Evolutionary conservation across 2,797 vertebrate species (phyloP).

Genomic region (Falco naumanni): DNA sequence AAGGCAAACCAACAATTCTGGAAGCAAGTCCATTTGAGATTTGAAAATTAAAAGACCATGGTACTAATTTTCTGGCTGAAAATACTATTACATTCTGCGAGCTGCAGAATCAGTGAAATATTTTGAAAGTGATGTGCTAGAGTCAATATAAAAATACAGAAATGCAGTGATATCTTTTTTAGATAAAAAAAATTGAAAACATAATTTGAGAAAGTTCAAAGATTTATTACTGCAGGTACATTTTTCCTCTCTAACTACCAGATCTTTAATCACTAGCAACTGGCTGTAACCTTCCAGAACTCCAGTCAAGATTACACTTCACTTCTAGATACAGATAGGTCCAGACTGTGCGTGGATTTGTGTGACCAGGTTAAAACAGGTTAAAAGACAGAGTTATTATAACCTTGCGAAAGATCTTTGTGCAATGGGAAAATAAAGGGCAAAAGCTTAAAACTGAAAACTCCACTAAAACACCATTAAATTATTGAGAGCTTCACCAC

Average conservation of each 20-base stretch:
- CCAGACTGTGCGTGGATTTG: neutral
- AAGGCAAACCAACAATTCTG: neutral
- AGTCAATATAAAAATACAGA: neutral
- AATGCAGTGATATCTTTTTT: neutral
- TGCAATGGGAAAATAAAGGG: neutral
- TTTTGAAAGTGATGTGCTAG: neutral
- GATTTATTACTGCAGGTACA: neutral
- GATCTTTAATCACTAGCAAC: neutral
- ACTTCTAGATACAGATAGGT: neutral
- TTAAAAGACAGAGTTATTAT: neutral
- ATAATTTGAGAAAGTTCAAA: neutral
- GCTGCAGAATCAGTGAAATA: neutral
- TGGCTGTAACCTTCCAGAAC: neutral
- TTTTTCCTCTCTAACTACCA: neutral
- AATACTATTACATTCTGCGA: neutral
- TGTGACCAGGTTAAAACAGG: neutral
- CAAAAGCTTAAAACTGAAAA: neutral
- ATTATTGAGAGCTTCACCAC: neutral
- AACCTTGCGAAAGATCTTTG: neutral
- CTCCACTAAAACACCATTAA: neutral
- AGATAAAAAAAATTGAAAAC: neutral
- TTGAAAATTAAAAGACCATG: neutral
- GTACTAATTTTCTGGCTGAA: neutral
- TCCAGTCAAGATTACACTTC: neutral
- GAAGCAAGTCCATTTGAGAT: neutral